Evolutionary conservation across 1,140 invertebrate species (phyloP).

Genomic region (Cheumatopsyche charites): DNA sequence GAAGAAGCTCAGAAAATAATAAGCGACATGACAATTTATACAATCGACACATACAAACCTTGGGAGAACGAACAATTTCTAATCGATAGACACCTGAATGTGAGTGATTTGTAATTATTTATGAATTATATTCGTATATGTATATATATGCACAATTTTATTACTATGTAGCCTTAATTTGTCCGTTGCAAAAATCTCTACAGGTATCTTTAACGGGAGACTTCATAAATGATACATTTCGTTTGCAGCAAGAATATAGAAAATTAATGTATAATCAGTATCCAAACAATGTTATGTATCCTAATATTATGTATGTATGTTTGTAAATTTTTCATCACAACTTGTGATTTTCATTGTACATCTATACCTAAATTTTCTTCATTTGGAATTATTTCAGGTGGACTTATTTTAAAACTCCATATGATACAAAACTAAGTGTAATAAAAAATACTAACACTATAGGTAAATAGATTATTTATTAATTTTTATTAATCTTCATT

Average conservation of each 20-base stretch:
- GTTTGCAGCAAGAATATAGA: background rate
- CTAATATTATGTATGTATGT: background rate
- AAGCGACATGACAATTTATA: background rate
- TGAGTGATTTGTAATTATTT: too few relatives aligned
- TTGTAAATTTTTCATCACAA: background rate
- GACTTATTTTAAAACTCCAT: background rate
- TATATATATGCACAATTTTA: too few relatives aligned
- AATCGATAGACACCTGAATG: too few relatives aligned
- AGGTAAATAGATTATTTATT: background rate
- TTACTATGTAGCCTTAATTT: too few relatives aligned
- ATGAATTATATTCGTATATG: too few relatives aligned
- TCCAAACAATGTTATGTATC: too few relatives aligned
- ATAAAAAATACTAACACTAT: background rate
- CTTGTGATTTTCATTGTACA: background rate
- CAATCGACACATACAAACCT: too few relatives aligned
- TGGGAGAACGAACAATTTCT: too few relatives aligned
- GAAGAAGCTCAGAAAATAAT: background rate
- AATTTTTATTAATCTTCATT: background rate
- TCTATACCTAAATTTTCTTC: background rate
- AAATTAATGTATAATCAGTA: slow-evolving; percentile 1
- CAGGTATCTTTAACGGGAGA: background rate
- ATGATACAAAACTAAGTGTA: background rate
- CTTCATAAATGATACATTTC: background rate
- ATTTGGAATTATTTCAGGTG: background rate
- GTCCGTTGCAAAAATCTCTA: too few relatives aligned